Conservation (phyloP, 2,888 invertebrate genomes). For the Eupithecia exiguata region DNA sequence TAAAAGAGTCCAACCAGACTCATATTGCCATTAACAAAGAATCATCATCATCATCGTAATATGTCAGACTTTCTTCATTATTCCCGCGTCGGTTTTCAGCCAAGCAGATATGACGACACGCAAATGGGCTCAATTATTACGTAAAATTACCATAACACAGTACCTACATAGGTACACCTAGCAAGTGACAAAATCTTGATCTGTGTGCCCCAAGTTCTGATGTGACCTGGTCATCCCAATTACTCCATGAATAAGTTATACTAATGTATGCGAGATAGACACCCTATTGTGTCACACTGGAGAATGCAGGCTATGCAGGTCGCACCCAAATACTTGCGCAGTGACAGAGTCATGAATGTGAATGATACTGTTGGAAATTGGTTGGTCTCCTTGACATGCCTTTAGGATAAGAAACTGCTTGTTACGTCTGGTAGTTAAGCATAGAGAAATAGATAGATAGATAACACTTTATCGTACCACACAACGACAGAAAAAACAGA, state of each 20-base stretch:
- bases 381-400: constrained; percentile 8
- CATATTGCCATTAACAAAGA: too few species aligned
- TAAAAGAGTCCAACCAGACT: too few species aligned
- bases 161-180: not conserved
- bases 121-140: not conserved
- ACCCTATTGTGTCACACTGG: constrained; percentile 52
- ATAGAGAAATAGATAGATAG: not conserved
- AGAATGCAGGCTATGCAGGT: constrained; percentile 53
- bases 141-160: not conserved
- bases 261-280: constrained; percentile 41
- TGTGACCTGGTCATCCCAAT: constrained; percentile 37
- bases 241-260: constrained; percentile 36
- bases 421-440: not conserved
- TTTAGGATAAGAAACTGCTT: constrained; percentile 1
- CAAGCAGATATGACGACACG: not conserved
- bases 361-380: constrained; percentile 6
- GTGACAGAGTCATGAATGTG: constrained; percentile 47
- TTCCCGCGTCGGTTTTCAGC: not conserved
- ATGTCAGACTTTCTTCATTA: too few species aligned
- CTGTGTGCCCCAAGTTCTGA: constrained; percentile 15
- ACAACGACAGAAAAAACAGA: not conserved
- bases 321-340: constrained; percentile 67
- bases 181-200: not conserved
- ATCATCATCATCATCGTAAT: too few species aligned
- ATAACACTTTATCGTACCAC: not conserved